Base-by-base conservation (phyloP, 2,797 vertebrate genomes). In the Sphaeramia orbicularis region DNA sequence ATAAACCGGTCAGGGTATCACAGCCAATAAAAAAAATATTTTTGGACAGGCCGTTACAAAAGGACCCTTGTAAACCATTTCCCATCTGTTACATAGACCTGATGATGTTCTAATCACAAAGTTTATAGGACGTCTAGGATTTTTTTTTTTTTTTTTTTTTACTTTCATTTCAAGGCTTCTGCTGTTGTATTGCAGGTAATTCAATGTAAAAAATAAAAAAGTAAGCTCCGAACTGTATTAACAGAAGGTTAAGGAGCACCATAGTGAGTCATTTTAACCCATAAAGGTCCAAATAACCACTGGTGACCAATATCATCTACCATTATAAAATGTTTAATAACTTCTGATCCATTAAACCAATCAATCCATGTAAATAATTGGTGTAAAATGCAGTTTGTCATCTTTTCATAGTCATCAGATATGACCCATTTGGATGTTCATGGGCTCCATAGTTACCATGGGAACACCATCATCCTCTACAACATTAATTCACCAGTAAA, bases 1-100 rank as follows among this genome's bases (percentile, higher is more conserved):
- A 86, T 81, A 77, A 81, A 79, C 65, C 72, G 71, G 62, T 78
- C 61, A 76, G 70, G 41, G 64, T 60, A 65, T 75, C 36, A 64
- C 51, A 59, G 51, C 36, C 47, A 64, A 71, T 67, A 65, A 71
- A 83, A 52, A 38, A 38, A 13, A 51, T 47, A 6, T 49, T 57
- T 71, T 63, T 72, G 68, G 58, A 71, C 21, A 16, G 19, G 42
- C 51, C 37, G 16, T 19, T 66, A 10, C 48, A 60, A 49, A 37
- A 51, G 45, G 65, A 74, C 57, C 11, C 60, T 65, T 71, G 47
- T 76, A 72, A 81, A 85, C 62, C 48, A 43, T 24, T 51, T 37
- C 24, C 64, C 71, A 69, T 45, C 68, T 80, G 71, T 65, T 70
- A 52, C 32, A 63, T 60, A 54, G 38, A 57, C 70, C 18, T 57